These are phyloP conservation scores for Carassius auratus DNA, from an alignment of 2,113 vertebrate genomes.

Conservation along the genomic window DNA sequence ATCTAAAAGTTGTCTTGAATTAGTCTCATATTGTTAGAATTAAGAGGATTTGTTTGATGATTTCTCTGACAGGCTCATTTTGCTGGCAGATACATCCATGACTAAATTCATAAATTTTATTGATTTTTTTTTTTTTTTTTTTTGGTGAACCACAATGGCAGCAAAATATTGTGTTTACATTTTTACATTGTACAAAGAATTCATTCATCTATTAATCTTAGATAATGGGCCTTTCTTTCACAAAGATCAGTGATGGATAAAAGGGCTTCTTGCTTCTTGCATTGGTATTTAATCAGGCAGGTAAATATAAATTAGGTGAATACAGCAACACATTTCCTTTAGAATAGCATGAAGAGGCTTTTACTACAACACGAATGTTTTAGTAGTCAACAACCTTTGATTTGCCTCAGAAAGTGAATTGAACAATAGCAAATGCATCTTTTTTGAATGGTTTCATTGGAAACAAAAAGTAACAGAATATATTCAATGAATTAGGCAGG, in stretches of 20 bases:
- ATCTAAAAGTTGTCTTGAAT: not conserved
- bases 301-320: slow-evolving; percentile 10
- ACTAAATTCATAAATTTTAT: not conserved
- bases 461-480: not conserved
- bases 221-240: not conserved
- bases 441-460: not conserved
- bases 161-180: not conserved
- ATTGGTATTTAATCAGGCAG: slow-evolving; percentile 10
- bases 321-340: slow-evolving; percentile 2
- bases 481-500: not conserved
- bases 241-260: not conserved
- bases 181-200: not conserved
- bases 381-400: not conserved
- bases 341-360: not conserved
- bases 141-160: not conserved
- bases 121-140: not conserved
- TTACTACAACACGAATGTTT: not conserved
- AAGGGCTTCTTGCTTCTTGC: not conserved
- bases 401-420: not conserved
- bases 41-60: not conserved
- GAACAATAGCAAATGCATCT: slow-evolving; percentile 4
- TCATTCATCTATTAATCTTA: not conserved
- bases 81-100: not conserved
- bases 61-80: not conserved
- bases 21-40: not conserved